phyloP scores from a whole-genome alignment of 2,113 vertebrate species.

The Colinus virginianus region DNA sequence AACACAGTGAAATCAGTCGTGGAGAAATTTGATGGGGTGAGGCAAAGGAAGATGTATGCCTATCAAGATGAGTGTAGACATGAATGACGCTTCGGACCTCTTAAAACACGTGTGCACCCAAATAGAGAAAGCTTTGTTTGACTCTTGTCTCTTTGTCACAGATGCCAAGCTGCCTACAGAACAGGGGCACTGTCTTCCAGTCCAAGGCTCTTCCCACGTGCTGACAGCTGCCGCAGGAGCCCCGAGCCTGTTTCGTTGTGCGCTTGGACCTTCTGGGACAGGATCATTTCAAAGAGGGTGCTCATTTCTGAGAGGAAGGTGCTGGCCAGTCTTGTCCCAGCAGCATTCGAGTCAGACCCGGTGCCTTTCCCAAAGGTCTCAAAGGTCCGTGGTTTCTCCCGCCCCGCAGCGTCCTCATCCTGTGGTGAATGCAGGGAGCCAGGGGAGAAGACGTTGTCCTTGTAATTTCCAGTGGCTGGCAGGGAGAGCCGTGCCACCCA shows the following conservation, averaged over 20 bases:
- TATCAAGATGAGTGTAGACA: neutral
- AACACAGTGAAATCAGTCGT: neutral
- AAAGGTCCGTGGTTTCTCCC: slow-evolving; percentile 85
- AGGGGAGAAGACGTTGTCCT: slow-evolving; percentile 90
- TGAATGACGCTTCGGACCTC: neutral
- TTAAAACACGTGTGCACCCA: neutral
- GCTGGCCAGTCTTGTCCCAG: slow-evolving; percentile 79
- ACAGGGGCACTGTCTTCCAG: slow-evolving; percentile 61
- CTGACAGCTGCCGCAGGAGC: slow-evolving; percentile 89
- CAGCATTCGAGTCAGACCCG: neutral
- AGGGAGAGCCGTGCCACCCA: slow-evolving; percentile 93
- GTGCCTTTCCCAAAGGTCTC: slow-evolving; percentile 90
- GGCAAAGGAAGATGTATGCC: neutral
- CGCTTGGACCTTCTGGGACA: slow-evolving; percentile 85
- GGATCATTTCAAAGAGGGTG: slow-evolving; percentile 91
- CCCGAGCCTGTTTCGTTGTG: slow-evolving; percentile 78
- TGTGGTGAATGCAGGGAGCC: slow-evolving; percentile 65
- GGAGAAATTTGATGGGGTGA: neutral
- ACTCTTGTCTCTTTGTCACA: neutral
- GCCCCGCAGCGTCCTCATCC: slow-evolving; percentile 22
- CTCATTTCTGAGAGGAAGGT: slow-evolving; percentile 93
- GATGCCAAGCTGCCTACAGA: neutral
- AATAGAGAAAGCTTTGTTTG: neutral
- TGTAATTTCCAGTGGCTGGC: slow-evolving; percentile 86
- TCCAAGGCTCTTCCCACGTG: slow-evolving; percentile 83